phyloP scores from a whole-genome alignment of 53 echinoderm and acorn worm species.

The Echinometra lucunter region DNA sequence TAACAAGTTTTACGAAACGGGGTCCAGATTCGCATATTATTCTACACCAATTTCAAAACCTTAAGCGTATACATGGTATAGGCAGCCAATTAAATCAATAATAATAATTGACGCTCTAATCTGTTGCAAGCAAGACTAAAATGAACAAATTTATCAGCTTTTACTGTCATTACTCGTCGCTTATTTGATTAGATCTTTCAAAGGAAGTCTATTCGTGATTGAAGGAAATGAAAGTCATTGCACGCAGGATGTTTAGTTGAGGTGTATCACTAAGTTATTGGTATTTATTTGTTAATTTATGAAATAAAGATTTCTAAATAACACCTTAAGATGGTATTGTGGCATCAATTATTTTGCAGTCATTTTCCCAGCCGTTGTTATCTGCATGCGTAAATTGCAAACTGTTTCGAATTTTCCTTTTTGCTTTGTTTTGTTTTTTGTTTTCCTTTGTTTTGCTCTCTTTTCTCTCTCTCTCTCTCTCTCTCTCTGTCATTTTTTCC shows the following conservation, averaged over 20 bases:
- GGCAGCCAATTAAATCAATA: no score
- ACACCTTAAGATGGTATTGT: neutral
- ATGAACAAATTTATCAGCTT: neutral
- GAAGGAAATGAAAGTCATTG: neutral
- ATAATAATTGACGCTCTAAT: neutral
- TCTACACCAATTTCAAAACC: no score
- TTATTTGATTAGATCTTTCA: neutral
- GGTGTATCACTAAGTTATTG: neutral
- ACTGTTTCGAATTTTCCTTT: no score
- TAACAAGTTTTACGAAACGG: no score
- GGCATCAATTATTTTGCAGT: neutral
- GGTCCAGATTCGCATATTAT: no score
- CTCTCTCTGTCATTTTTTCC: neutral
- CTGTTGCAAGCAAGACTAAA: neutral
- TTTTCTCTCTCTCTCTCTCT: neutral
- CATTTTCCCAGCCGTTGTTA: no score
- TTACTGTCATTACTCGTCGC: neutral
- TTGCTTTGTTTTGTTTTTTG: neutral
- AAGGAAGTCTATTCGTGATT: neutral
- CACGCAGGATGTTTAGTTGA: neutral
- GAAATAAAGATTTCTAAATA: conserved; percentile 39
- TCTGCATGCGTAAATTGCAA: no score
- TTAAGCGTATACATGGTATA: no score
- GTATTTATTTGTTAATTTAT: conserved; percentile 49
- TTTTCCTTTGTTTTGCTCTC: neutral